Conservation (phyloP, 1,140 invertebrate genomes). For the Sinonovacula constricta region DNA sequence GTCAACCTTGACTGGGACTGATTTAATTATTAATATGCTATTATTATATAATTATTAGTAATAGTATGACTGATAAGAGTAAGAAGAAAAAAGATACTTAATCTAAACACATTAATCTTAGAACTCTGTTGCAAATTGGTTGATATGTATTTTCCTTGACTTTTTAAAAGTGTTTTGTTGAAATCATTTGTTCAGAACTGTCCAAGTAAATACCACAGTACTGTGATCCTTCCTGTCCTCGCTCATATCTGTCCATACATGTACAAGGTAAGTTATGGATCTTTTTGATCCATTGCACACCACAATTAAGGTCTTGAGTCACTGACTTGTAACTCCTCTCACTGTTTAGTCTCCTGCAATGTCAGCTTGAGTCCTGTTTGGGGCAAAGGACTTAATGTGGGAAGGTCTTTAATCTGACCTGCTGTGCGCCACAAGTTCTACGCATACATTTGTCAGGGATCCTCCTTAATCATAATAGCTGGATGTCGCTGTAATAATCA, state of each 20-base stretch:
- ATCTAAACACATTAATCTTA: background rate
- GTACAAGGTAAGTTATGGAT: constrained; percentile 75
- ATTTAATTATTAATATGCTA: background rate
- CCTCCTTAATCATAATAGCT: too few relatives aligned
- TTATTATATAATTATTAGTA: too few relatives aligned
- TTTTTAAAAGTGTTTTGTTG: constrained; percentile 84
- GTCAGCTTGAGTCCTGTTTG: too few relatives aligned
- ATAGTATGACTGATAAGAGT: too few relatives aligned
- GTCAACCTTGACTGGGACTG: background rate
- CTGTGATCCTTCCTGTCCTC: constrained; percentile 88
- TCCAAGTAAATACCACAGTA: constrained; percentile 86
- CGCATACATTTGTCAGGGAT: constrained; percentile 15
- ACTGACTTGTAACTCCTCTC: too few relatives aligned
- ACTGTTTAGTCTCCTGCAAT: too few relatives aligned
- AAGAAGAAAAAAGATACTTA: background rate
- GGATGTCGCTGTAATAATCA: too few relatives aligned
- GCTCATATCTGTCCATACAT: constrained; percentile 88
- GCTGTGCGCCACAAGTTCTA: background rate
- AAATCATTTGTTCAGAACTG: constrained; percentile 92
- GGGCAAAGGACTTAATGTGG: too few relatives aligned
- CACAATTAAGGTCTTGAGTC: background rate
- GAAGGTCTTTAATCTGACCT: background rate
- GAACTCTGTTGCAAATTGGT: background rate
- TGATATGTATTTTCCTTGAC: constrained; percentile 30
- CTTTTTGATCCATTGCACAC: background rate